These are phyloP conservation scores for Drosophila picticornis DNA, from an alignment of 2,888 invertebrate genomes.

Conservation along the genomic window DNA sequence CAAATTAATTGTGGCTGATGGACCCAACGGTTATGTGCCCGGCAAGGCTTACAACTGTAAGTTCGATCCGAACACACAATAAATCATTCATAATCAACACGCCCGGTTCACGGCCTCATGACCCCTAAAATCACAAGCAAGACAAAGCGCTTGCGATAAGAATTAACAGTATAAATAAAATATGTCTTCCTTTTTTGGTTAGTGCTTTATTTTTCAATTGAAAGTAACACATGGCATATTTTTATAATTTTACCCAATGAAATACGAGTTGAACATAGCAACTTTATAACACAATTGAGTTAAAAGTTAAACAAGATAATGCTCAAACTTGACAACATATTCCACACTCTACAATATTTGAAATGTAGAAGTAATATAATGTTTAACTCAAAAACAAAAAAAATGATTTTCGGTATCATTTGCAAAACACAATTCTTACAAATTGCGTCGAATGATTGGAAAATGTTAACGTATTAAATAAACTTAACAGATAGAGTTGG, in stretches of 20 bases:
- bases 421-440: constrained; percentile 7
- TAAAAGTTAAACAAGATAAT: constrained; percentile 1
- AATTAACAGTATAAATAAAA: constrained; percentile 22
- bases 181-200: background rate
- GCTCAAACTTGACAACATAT: constrained; percentile 4
- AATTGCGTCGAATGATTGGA: background rate
- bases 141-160: constrained; percentile 32
- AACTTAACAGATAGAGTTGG: background rate
- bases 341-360: constrained; percentile 1
- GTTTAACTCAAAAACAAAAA: background rate
- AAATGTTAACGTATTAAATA: background rate
- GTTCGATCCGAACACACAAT: constrained; percentile 53
- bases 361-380: background rate
- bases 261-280: background rate
- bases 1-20: constrained; percentile 91
- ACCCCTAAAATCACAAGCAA: constrained; percentile 34
- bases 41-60: constrained; percentile 92
- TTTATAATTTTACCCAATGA: background rate
- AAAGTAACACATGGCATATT: background rate
- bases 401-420: constrained; percentile 2
- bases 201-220: constrained; percentile 6
- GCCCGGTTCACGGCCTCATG: constrained; percentile 49
- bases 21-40: constrained; percentile 92
- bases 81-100: constrained; percentile 55
- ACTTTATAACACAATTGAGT: background rate